Evolutionary conservation across 2,888 invertebrate species (phyloP), one percentile per base, ranked within the genome.

Genomic region (Taphrorychus bicolor): DNA sequence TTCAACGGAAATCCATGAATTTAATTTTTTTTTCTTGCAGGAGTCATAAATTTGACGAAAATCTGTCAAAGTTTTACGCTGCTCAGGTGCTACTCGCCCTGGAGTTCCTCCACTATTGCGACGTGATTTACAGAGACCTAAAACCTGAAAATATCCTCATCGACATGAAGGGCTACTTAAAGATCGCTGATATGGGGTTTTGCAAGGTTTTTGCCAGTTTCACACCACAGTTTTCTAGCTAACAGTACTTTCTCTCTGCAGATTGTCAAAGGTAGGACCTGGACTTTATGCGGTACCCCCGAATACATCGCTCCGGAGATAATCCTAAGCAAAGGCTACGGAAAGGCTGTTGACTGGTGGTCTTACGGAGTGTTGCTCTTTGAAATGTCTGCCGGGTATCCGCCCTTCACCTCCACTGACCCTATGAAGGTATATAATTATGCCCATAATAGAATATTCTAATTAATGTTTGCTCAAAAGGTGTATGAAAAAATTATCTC

Each of bases 281-380:
- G 94, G 91, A 97, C 95, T 0, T 80, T 97, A 40, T 97, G 97
- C 80, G 97, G 97, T 0, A 98, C 98, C 0, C 97, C 97, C 0
- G 97, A 98, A 82, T 98, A 98, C 82, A 85, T 98, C 70, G 97
- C 98, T 0, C 95, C 95, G 0, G 97, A 97, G 82, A 87, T 92
- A 18, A 94, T 97, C 72, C 85, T 94, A 72, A 91, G 91, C 64
- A 95, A 92, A 82, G 96, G 96, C 0, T 97, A 98, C 81, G 94
- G 94, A 32, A 91, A 89, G 75, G 91, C 94, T 0, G 96, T 95
- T 0, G 98, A 98, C 78, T 98, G 96, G 95, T 98, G 97, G 97
- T 93, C 97, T 0, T 91, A 94, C 74, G 97, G 94, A 0, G 89
- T 96, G 0, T 84, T 97, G 2, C 82, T 95, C 42, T 96, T 87